phyloP scores from a whole-genome alignment of 2,797 vertebrate species.

The Miichthys miiuy region DNA sequence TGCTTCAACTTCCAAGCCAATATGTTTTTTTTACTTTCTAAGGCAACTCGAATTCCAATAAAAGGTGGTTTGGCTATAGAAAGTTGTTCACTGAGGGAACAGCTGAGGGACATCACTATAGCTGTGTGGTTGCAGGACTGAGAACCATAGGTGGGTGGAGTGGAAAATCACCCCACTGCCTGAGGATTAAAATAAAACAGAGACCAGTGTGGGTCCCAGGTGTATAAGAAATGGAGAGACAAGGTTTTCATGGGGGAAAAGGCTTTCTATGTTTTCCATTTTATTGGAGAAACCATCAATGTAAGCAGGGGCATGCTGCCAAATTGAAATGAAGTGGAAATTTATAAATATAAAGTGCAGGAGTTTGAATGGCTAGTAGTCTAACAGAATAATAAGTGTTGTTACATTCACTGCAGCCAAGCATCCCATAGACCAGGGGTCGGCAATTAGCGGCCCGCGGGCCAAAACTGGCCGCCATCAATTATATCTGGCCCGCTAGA shows the following conservation, averaged over 20 bases:
- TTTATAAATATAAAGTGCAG: too few relatives aligned
- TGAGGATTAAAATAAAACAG: background rate
- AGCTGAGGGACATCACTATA: background rate
- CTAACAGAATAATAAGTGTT: background rate
- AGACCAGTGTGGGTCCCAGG: background rate
- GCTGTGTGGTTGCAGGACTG: background rate
- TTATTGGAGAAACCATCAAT: background rate
- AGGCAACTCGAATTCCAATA: background rate
- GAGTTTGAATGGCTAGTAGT: background rate
- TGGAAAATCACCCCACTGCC: background rate
- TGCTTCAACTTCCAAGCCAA: background rate
- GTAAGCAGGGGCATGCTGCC: background rate
- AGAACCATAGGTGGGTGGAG: background rate
- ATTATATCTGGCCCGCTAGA: too few relatives aligned
- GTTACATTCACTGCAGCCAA: background rate
- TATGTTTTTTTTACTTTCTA: background rate
- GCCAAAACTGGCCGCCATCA: too few relatives aligned
- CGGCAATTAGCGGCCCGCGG: too few relatives aligned
- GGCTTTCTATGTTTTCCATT: too few relatives aligned
- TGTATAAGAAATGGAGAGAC: background rate
- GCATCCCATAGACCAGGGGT: too few relatives aligned
- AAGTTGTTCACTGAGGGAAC: background rate
- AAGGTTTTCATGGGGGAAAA: too few relatives aligned
- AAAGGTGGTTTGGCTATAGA: background rate
- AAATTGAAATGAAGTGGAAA: background rate